Conservation (phyloP, 1,140 invertebrate genomes). For the Drosophila setifemur region DNA sequence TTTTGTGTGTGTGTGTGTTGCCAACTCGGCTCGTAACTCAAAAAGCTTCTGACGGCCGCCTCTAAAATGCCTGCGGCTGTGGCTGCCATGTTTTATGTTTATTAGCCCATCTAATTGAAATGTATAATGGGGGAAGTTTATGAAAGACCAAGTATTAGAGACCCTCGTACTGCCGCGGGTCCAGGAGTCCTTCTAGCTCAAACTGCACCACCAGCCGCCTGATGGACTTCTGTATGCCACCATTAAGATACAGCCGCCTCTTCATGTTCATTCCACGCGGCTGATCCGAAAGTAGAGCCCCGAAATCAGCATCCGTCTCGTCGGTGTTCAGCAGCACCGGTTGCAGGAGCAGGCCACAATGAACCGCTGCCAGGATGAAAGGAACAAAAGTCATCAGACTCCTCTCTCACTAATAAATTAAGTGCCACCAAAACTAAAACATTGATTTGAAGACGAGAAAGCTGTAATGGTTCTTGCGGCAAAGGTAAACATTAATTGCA, state of each 20-base stretch:
- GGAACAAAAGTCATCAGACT: not conserved
- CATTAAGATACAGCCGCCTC: slow-evolving; percentile 45
- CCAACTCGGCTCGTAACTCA: slow-evolving; percentile 49
- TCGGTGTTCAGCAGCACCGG: slow-evolving; percentile 57
- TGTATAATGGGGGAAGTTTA: slow-evolving; percentile 28
- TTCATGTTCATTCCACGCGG: slow-evolving; percentile 57
- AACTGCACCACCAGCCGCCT: slow-evolving; percentile 43
- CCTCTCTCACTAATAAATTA: too few species aligned
- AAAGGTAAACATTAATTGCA: too few species aligned
- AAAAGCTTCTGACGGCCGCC: slow-evolving; percentile 27
- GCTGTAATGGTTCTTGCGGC: too few species aligned
- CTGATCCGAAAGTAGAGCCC: slow-evolving; percentile 43
- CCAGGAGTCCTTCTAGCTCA: slow-evolving; percentile 55
- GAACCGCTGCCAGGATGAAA: slow-evolving; percentile 43
- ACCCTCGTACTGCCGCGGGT: slow-evolving; percentile 28
- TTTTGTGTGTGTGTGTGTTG: not conserved
- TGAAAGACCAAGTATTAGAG: slow-evolving; percentile 7
- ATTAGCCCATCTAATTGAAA: slow-evolving; percentile 73
- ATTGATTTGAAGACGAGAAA: too few species aligned
- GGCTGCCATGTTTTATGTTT: slow-evolving; percentile 61
- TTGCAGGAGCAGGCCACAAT: slow-evolving; percentile 51
- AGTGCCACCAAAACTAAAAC: too few species aligned
- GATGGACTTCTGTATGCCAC: slow-evolving; percentile 43
- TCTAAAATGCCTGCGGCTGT: slow-evolving; percentile 41
- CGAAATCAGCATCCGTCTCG: slow-evolving; percentile 62